A percentile compares a stretch with the other conserved stretches of the same genome.
Evolutionary conservation across 2,113 vertebrate species (phyloP).

Genomic region (Electrona antarctica): DNA sequence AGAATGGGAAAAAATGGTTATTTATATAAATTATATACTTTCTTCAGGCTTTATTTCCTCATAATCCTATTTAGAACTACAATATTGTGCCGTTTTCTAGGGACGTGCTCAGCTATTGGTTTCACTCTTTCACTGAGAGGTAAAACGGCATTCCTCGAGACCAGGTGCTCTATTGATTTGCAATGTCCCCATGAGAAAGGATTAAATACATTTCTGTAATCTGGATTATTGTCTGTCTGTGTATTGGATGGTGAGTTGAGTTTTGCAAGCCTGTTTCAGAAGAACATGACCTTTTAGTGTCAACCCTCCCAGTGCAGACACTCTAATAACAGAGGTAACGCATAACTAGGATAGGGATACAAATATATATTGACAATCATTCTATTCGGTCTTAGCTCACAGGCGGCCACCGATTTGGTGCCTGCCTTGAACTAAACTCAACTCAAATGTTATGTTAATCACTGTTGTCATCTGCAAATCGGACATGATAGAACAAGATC

Average conservation of each 20-base stretch:
- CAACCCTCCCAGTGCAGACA: neutral
- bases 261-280: neutral
- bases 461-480: no score
- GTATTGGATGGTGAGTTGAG: neutral
- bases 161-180: neutral
- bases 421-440: neutral
- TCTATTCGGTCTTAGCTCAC: neutral
- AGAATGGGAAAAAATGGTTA: neutral
- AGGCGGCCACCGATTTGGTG: neutral
- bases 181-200: neutral
- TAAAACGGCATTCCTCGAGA: neutral
- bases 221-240: constrained; percentile 6
- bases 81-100: neutral
- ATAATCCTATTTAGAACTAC: no score
- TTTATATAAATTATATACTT: no score
- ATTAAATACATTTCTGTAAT: neutral
- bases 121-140: neutral
- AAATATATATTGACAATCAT: neutral
- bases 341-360: neutral
- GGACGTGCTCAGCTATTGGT: neutral
- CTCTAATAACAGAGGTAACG: neutral
- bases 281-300: neutral
- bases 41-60: neutral
- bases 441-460: no score
- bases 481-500: no score